Evolutionary conservation across 2,797 vertebrate genomes (phyloP), one percentile per base, ranked within the genome.

Genomic region (Trichosurus vulpecula): DNA sequence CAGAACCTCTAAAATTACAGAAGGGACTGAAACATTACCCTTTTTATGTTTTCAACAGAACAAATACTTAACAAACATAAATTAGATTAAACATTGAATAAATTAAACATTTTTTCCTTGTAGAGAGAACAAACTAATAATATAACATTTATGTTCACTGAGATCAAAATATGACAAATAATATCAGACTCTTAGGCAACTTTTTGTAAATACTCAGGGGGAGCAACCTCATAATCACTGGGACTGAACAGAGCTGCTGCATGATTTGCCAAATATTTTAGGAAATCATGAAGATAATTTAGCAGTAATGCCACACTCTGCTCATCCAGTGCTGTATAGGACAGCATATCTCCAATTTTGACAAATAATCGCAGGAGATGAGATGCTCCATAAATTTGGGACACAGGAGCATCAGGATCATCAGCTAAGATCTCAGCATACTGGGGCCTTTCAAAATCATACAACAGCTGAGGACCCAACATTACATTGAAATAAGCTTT

Each of bases 241-340:
- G 99, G 99, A 90, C 99, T 99, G 96, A 99, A 99, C 95, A 99
- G 95, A 0, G 99, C 98, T 0, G 99, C 98, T 90, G 99, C 99
- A 95, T 99, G 99, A 98, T 99, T 99, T 8, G 99, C 99, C 97
- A 99, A 98, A 96, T 99, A 99, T 99, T 99, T 99, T 91, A 99
- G 98, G 98, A 99, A 99, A 98, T 99, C 99, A 98, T 99, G 99
- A 97, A 99, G 98, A 98, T 99, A 99, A 98, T 99, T 99, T 92
- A 99, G 98, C 91, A 99, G 99, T 98, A 99, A 97, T 92, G 99
- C 99, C 98, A 99, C 98, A 52, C 99, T 99, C 98, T 99, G 99
- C 99, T 99, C 99, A n/a, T 99, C 99, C 54, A 99, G 98, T 16
- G 99, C 99, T 0, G 99, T 41, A 56, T 91, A 91, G 54, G 31